Evolutionary conservation across 1,140 invertebrate species (phyloP).

Genomic region (Habropoda laboriosa): DNA sequence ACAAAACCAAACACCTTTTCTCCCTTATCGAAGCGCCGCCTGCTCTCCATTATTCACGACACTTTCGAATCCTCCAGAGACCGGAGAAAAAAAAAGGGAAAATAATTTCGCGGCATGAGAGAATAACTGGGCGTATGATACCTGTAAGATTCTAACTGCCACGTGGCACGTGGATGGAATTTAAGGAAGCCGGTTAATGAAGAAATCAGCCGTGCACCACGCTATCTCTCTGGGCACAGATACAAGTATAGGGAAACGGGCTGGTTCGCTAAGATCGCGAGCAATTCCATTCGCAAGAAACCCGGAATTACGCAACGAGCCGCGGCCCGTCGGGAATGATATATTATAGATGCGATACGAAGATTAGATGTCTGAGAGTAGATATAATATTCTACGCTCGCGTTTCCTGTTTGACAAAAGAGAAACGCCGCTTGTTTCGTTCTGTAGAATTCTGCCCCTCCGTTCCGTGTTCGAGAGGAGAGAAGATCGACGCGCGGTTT

Average conservation of each 20-base stretch:
- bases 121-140: too few relatives aligned
- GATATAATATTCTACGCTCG: slow-evolving; percentile 43
- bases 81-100: too few relatives aligned
- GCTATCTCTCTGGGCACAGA: neutral
- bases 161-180: neutral
- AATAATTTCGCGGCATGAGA: neutral
- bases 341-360: slow-evolving; percentile 49
- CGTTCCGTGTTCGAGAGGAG: too few relatives aligned
- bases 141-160: neutral
- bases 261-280: slow-evolving; percentile 40
- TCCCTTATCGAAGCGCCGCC: neutral
- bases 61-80: neutral
- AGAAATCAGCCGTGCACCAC: slow-evolving; percentile 29
- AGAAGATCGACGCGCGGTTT: too few relatives aligned
- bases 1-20: too few relatives aligned
- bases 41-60: neutral
- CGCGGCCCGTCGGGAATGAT: slow-evolving; percentile 37
- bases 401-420: slow-evolving; percentile 50
- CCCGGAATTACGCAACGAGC: slow-evolving; percentile 43
- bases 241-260: slow-evolving; percentile 19
- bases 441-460: too few relatives aligned
- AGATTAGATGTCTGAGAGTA: slow-evolving; percentile 38
- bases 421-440: slow-evolving; percentile 24
- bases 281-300: slow-evolving; percentile 54
- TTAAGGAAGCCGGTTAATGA: slow-evolving; percentile 29